These are phyloP conservation scores for Eira barbara DNA, from an alignment of 2,113 vertebrate genomes.

Conservation along the genomic window DNA sequence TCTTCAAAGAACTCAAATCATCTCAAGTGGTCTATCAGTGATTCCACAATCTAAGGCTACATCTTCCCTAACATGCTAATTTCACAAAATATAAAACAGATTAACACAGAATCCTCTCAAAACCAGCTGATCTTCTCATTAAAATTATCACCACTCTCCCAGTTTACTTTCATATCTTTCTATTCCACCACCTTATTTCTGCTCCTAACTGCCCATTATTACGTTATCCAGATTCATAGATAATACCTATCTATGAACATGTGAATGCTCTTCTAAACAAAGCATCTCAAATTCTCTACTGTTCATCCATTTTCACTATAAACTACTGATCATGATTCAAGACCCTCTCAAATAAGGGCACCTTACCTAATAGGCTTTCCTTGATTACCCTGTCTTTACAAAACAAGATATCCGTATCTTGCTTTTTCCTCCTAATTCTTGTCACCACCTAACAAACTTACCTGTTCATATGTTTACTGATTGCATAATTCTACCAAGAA, in stretches of 20 bases:
- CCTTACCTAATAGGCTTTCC: not conserved
- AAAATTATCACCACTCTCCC: not conserved
- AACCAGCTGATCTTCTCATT: not conserved
- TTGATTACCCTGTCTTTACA: not conserved
- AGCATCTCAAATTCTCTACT: not conserved
- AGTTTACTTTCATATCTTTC: not conserved
- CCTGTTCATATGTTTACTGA: not conserved
- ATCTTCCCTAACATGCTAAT: not conserved
- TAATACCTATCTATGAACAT: not conserved
- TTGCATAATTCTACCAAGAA: not conserved
- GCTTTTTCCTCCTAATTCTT: slow-evolving; percentile 13
- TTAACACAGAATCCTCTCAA: not conserved
- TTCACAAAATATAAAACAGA: not conserved
- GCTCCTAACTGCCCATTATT: not conserved
- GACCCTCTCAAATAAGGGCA: not conserved
- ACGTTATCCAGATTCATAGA: not conserved
- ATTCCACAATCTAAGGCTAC: slow-evolving; percentile 1
- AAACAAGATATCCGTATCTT: not conserved
- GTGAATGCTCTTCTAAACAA: not conserved
- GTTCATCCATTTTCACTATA: not conserved
- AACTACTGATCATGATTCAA: not conserved
- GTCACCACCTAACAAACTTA: not conserved
- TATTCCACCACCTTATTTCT: not conserved
- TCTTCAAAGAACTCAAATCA: slow-evolving; percentile 34
- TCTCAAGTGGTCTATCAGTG: not conserved